Evolutionary conservation across 2,797 vertebrate genomes (phyloP).

Genomic region (Brachyrhaphis roseni): DNA sequence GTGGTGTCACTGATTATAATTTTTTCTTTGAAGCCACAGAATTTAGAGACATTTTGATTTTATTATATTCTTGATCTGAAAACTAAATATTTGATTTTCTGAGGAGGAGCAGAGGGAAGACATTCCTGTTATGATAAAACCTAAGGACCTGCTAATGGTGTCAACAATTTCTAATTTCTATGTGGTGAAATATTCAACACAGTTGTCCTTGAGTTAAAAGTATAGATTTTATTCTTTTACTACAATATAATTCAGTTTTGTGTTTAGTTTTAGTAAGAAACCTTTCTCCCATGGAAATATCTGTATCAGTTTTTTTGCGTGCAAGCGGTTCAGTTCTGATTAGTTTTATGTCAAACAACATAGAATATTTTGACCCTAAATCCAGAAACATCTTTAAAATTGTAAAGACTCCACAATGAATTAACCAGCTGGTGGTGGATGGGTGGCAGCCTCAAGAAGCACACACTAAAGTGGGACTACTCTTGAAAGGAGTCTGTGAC

Average conservation of each 20-base stretch:
- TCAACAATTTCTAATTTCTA: not conserved
- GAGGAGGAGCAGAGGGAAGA: not conserved
- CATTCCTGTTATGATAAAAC: not conserved
- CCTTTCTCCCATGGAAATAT: not conserved
- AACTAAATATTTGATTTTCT: not conserved
- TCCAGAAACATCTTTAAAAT: not conserved
- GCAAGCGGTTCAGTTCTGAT: not conserved
- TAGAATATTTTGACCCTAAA: not conserved
- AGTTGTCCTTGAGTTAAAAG: not conserved
- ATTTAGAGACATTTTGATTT: not conserved
- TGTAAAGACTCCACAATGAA: not conserved
- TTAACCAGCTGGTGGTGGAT: not conserved
- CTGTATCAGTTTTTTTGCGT: not conserved
- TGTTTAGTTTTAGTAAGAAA: not conserved
- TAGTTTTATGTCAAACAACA: not conserved
- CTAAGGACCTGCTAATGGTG: not conserved
- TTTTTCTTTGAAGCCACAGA: not conserved
- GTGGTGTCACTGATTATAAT: too few species aligned
- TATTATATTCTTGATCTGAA: not conserved
- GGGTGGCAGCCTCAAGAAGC: not conserved
- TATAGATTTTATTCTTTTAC: not conserved
- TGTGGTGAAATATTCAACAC: not conserved
- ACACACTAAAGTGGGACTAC: not conserved
- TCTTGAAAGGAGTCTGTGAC: not conserved
- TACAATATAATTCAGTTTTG: not conserved